Percentiles rank a stretch among this genome's conserved stretches.
phyloP scores from a whole-genome alignment of 2,113 vertebrate genomes.

The Hemichromis elongatus region DNA sequence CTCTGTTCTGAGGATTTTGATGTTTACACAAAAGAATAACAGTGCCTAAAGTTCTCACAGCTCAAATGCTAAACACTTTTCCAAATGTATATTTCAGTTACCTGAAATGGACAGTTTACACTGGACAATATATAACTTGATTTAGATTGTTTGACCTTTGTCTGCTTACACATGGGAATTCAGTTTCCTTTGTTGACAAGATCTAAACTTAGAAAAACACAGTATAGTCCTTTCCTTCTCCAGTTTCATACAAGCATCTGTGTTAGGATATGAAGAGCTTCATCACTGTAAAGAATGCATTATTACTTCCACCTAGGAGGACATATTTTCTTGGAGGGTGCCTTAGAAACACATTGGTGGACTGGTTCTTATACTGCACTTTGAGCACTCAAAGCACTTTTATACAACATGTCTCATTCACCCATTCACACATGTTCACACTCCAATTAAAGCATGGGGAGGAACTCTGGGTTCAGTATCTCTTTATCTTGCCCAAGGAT shows the following conservation, averaged over 20 bases:
- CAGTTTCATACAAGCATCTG: background rate
- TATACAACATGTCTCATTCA: background rate
- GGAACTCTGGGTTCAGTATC: background rate
- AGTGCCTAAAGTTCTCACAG: background rate
- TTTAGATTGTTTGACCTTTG: background rate
- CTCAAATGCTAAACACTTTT: background rate
- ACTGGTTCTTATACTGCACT: background rate
- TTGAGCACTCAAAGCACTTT: background rate
- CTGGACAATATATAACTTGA: background rate
- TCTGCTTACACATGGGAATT: conserved; percentile 40
- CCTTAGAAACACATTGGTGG: background rate
- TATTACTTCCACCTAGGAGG: background rate
- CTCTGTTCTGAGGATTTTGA: background rate
- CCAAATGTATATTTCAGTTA: background rate
- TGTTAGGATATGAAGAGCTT: background rate
- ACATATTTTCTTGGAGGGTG: background rate
- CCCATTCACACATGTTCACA: background rate
- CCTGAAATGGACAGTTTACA: background rate
- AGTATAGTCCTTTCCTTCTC: background rate
- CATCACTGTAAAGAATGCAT: background rate
- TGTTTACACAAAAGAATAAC: conserved; percentile 1
- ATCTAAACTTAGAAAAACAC: conserved; percentile 23
- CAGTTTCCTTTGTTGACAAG: conserved; percentile 65
- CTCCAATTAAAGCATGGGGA: background rate
- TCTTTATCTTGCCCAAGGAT: background rate